These are phyloP conservation scores for Dolomedes plantarius DNA, from an alignment of 2,888 invertebrate species.

Conservation along the genomic window DNA sequence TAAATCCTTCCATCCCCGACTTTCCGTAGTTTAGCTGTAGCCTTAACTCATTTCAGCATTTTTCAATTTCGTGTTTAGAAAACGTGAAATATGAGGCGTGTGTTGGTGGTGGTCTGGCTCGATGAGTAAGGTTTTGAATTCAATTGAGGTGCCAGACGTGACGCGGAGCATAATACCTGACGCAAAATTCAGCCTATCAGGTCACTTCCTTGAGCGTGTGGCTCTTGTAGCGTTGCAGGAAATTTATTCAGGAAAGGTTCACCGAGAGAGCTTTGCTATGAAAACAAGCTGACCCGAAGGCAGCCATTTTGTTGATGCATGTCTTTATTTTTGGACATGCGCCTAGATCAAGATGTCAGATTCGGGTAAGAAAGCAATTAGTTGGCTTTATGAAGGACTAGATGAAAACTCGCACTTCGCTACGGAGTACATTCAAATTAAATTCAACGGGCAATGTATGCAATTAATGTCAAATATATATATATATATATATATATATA, in stretches of 20 bases:
- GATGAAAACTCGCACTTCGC: too few relatives aligned
- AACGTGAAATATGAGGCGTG: constrained; percentile 18
- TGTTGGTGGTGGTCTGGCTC: neutral
- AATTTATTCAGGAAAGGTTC: constrained; percentile 5
- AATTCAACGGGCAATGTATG: too few relatives aligned
- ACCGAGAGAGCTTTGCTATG: neutral
- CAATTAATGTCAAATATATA: too few relatives aligned
- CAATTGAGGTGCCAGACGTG: constrained; percentile 1
- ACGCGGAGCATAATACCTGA: neutral
- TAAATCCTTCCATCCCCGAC: neutral
- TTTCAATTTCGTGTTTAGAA: constrained; percentile 16
- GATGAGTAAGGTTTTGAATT: neutral
- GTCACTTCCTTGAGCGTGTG: constrained; percentile 6
- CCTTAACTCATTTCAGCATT: constrained; percentile 5
- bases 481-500: too few relatives aligned
- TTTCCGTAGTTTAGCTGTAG: neutral
- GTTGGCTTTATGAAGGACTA: too few relatives aligned
- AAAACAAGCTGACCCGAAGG: neutral
- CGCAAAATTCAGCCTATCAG: neutral
- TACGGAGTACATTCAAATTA: too few relatives aligned
- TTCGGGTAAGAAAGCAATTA: neutral
- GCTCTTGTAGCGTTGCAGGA: neutral
- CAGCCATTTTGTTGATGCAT: neutral
- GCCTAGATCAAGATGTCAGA: neutral
- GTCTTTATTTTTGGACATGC: neutral